Evolutionary conservation across 2,888 invertebrate species (phyloP), one percentile per base, ranked within the genome.

Genomic region (Oscheius sp.): DNA sequence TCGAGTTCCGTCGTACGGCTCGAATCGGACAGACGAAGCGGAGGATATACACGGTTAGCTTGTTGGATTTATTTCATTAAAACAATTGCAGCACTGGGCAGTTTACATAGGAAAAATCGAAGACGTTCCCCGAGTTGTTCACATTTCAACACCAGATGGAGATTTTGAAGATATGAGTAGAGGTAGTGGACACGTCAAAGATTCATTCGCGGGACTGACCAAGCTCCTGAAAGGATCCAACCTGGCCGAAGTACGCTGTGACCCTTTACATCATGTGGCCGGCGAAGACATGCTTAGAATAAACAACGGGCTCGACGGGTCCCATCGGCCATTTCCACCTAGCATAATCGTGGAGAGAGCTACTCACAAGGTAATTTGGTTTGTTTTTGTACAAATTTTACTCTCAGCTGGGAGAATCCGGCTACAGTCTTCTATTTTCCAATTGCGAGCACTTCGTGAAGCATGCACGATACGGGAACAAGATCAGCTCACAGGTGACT

Each of bases 391-490:
- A 3, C 42, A 7, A 32, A 70, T 35, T n/a, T 29, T 11, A 32
- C 1, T 13, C 81, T 21, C 85, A 82, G 80, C 42, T 90, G 3
- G 90, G 90, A n/a, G 78, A 42, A 7, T 7, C 42, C 42, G 87
- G 87, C 51, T 90, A 90, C 81, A 89, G 89, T 77, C 47, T 90
- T 3, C 59, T 90, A 13, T 85, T 79, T 79, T 85, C 85, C 35
- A 90, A 90, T 79, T 90, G 90, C 82, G 90, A 90, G 79, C 90
- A 90, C 74, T 90, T 90, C 79, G 89, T 87, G 58, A 87, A 85
- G 53, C 89, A 85, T 83, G 88, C 89, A 77, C 84, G 90, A 73
- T 90, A 90, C 79, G 89, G 89, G 0, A 71, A 81, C 11, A 79
- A 74, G 5, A 83, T 79, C 71, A 89, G 89, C 78, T 84, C 86